These are phyloP conservation scores for Sebastes steindachneri DNA, from an alignment of 2,797 vertebrate species.

Conservation along the genomic window DNA sequence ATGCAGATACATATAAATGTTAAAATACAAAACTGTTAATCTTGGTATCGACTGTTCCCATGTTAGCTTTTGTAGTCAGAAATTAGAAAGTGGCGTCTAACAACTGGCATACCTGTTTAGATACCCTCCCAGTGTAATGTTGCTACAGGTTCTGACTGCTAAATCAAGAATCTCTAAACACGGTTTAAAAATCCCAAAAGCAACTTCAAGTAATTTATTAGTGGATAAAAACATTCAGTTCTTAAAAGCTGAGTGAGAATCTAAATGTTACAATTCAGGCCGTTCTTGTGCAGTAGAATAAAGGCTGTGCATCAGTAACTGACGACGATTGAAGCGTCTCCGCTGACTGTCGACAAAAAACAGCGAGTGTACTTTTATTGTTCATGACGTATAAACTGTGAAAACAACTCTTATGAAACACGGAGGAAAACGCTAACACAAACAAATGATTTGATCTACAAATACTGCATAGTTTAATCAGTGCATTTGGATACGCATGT, in stretches of 20 bases:
- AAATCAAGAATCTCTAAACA: constrained; percentile 44
- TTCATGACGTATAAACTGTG: constrained; percentile 36
- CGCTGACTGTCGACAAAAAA: constrained; percentile 37
- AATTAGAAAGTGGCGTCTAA: constrained; percentile 22
- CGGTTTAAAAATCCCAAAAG: constrained; percentile 51
- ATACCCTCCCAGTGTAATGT: constrained; percentile 2
- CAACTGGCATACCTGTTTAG: constrained; percentile 13
- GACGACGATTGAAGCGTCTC: not conserved
- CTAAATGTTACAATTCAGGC: constrained; percentile 64
- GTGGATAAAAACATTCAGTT: constrained; percentile 69
- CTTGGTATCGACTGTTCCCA: constrained; percentile 68
- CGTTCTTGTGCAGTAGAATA: constrained; percentile 63
- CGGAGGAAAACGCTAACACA: constrained; percentile 47
- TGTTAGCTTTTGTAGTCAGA: constrained; percentile 33
- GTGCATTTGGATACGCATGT: constrained; percentile 75
- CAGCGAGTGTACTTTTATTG: constrained; percentile 48
- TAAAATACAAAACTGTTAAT: constrained; percentile 62
- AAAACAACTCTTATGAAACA: constrained; percentile 46
- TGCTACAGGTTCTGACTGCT: constrained; percentile 52
- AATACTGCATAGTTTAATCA: constrained; percentile 89
- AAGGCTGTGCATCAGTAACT: constrained; percentile 65
- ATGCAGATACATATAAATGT: constrained; percentile 51
- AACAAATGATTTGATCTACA: constrained; percentile 69
- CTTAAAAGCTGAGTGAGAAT: constrained; percentile 61
- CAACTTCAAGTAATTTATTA: constrained; percentile 72